Percentiles rank a stretch among this genome's conserved stretches.
phyloP scores from a whole-genome alignment of 2,797 vertebrate species.

The Sebastes itinus region DNA sequence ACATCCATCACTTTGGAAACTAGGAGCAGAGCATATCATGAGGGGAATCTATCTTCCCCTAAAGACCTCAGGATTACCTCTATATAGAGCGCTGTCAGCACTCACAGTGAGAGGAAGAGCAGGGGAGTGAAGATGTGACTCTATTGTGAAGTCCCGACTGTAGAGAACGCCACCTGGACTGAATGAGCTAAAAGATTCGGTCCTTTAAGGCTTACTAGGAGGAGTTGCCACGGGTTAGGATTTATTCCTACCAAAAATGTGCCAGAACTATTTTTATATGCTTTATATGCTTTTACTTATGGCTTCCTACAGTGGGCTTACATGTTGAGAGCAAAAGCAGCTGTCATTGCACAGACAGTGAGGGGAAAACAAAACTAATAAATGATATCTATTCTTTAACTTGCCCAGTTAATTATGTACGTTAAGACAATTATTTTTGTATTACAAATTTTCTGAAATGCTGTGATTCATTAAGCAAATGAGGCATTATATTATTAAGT shows the following conservation, averaged over 20 bases:
- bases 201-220: not conserved
- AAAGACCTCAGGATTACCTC: conserved; percentile 53
- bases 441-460: too few relatives aligned
- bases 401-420: too few relatives aligned
- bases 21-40: conserved; percentile 37
- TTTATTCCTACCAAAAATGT: not conserved
- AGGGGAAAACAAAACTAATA: not conserved
- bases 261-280: not conserved
- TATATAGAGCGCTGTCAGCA: conserved; percentile 31
- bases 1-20: conserved; percentile 60
- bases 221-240: not conserved
- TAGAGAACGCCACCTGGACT: conserved; percentile 5
- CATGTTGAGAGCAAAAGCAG: not conserved
- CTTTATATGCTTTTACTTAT: not conserved
- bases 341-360: not conserved
- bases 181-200: not conserved
- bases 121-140: conserved; percentile 16
- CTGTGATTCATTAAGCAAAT: too few relatives aligned
- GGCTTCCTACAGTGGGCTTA: not conserved
- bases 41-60: conserved; percentile 52
- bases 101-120: not conserved
- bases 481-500: too few relatives aligned
- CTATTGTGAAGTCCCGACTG: conserved; percentile 27
- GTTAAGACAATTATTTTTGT: too few relatives aligned
- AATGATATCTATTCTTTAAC: not conserved